phyloP scores from a whole-genome alignment of 2,113 vertebrate genomes.

The Percopsis transmontana region DNA sequence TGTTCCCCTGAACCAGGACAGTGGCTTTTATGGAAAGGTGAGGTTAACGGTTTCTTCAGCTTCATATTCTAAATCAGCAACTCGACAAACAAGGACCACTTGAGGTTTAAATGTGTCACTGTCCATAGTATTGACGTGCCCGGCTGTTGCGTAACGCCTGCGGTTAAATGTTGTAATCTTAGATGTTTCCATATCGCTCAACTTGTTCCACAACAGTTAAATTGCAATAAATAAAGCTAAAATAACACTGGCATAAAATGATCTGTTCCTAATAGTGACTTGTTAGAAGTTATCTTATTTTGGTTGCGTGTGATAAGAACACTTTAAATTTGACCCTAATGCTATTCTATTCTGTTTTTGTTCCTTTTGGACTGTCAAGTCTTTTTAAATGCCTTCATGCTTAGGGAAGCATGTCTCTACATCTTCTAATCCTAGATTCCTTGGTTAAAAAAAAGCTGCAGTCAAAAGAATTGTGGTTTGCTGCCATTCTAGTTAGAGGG shows the following conservation, averaged over 20 bases:
- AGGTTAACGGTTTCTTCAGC: neutral
- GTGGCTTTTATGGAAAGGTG: slow-evolving; percentile 88
- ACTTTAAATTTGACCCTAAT: slow-evolving; percentile 4
- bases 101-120: slow-evolving; percentile 40
- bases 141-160: slow-evolving; percentile 30
- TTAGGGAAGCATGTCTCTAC: slow-evolving; percentile 11
- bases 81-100: neutral
- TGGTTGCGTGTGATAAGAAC: slow-evolving; percentile 9
- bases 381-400: slow-evolving; percentile 21
- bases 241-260: neutral
- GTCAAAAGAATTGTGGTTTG: slow-evolving; percentile 3
- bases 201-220: neutral
- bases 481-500: slow-evolving; percentile 16
- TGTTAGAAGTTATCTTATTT: neutral
- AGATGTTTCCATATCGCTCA: slow-evolving; percentile 19
- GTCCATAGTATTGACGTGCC: slow-evolving; percentile 9
- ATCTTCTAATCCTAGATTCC: neutral
- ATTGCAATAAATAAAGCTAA: slow-evolving; percentile 1
- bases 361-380: slow-evolving; percentile 9
- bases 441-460: slow-evolving; percentile 13
- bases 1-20: slow-evolving; percentile 82
- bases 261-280: neutral
- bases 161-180: slow-evolving; percentile 31
- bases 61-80: slow-evolving; percentile 25
- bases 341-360: slow-evolving; percentile 27